These are phyloP conservation scores for Rhinophrynus dorsalis DNA, from an alignment of 2,797 vertebrate species.

Conservation along the genomic window DNA sequence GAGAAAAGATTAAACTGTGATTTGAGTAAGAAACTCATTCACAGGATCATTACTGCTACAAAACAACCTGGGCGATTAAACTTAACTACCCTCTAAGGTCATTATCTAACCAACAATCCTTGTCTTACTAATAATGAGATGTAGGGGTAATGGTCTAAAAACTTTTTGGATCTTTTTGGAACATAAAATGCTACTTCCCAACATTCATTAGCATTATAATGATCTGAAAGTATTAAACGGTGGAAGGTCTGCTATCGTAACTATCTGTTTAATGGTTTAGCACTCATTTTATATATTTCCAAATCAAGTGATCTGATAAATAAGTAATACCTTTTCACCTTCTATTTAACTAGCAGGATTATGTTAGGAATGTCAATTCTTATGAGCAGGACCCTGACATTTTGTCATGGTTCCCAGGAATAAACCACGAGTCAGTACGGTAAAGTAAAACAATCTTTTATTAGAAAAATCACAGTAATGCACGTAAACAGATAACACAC, in stretches of 20 bases:
- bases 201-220: conserved; percentile 30
- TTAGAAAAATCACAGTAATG: too few species aligned
- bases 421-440: too few species aligned
- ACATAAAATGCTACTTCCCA: conserved; percentile 28
- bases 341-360: conserved; percentile 14
- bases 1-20: conserved; percentile 5
- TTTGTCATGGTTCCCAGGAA: too few species aligned
- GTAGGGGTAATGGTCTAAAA: conserved; percentile 46
- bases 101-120: conserved; percentile 39
- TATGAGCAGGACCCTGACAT: too few species aligned
- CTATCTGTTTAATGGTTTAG: conserved; percentile 28
- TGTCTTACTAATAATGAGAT: conserved; percentile 44
- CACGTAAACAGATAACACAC: too few species aligned
- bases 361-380: too few species aligned
- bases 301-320: too few species aligned
- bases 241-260: too few species aligned
- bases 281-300: conserved; percentile 16
- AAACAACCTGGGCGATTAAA: conserved; percentile 44
- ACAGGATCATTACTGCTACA: conserved; percentile 26
- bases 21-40: conserved; percentile 17
- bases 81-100: conserved; percentile 35
- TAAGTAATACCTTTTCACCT: background rate
- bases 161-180: conserved; percentile 39
- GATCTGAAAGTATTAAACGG: background rate
- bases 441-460: too few species aligned